A percentile compares a stretch with the other conserved stretches of the same genome.
Conservation (phyloP, 2,888 invertebrate genomes). For the Agrotis exclamationis region DNA sequence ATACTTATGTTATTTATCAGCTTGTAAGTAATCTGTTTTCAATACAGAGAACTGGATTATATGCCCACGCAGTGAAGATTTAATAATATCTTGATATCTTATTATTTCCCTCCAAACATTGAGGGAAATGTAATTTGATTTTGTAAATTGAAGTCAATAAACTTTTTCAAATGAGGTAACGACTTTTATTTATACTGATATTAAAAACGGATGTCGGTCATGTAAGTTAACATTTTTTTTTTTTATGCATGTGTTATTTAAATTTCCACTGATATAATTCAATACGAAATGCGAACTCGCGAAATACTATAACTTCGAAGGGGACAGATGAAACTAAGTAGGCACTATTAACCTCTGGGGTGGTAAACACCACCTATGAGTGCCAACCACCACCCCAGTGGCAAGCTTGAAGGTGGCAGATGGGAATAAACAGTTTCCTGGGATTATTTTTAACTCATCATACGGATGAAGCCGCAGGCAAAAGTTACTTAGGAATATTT, state of each 20-base stretch:
- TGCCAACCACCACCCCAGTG: no score
- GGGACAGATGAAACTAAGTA: no score
- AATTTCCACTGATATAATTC: no score
- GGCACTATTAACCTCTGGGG: no score
- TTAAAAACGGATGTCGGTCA: neutral
- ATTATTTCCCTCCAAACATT: conserved; percentile 9
- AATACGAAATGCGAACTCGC: no score
- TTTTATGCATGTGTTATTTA: no score
- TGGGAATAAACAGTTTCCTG: no score
- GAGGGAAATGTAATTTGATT: conserved; percentile 25
- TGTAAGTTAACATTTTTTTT: no score
- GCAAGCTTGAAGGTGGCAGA: no score
- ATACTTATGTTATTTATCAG: conserved; percentile 10
- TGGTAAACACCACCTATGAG: no score
- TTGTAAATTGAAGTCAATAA: conserved; percentile 25
- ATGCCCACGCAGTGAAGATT: conserved; percentile 25
- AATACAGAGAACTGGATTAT: neutral
- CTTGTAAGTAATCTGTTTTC: conserved; percentile 22
- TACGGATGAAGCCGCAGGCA: neutral
- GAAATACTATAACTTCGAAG: no score
- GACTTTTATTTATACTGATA: neutral
- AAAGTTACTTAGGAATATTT: neutral
- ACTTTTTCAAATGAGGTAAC: conserved; percentile 10
- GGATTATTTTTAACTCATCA: neutral
- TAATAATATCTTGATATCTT: conserved; percentile 13